Base-by-base conservation (phyloP, 2,113 vertebrate species). In the Ciconia stormi region DNA sequence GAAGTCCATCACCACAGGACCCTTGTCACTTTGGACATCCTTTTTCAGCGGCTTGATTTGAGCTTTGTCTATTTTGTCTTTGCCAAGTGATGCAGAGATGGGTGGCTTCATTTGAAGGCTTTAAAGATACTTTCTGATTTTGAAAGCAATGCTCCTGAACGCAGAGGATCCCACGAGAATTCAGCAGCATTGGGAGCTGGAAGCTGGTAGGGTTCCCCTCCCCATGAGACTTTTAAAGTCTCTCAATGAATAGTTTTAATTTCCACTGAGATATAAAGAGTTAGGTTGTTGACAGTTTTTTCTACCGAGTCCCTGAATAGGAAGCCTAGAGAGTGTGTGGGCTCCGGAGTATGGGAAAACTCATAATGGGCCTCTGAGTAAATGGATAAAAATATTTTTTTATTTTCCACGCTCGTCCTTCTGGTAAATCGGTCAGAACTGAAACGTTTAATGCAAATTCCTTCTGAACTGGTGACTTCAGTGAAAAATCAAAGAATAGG, bases 331-430 rank as follows among this genome's bases (percentile, higher is more conserved):
- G 58, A 70, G 82, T 90, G 93, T 87, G 92, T 93, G 94, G 94
- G 69, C 90, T 91, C 86, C 30, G 7, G 49, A 86, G 72, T 86
- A 92, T 89, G 96, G 87, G 95, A 97, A 97, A 96, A 42, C 67
- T 72, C 59, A 23, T n/a, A 71, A 76, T 44, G 73, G 53, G 20
- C n/a, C 46, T 92, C 69, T 53, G 73, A 90, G 82, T 77, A 94
- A 92, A 89, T 69, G 66, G 62, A 40, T 58, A 90, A 82, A 90
- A 82, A 72, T 63, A 16, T 70, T 66, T 87, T 82, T 58, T 62
- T 40, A 40, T 89, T 93, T 46, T 91, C 72, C 34, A 72, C 30
- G 13, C 44, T 89, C 13, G 7, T 34, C 69, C 18, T 90, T 74
- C 56, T 76, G 77, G 58, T 79, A 89, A 87, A 95, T 76, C 55